Percentiles rank a stretch among this genome's conserved stretches.
phyloP scores from a whole-genome alignment of 2,888 invertebrate species.

The Thecophora atra region DNA sequence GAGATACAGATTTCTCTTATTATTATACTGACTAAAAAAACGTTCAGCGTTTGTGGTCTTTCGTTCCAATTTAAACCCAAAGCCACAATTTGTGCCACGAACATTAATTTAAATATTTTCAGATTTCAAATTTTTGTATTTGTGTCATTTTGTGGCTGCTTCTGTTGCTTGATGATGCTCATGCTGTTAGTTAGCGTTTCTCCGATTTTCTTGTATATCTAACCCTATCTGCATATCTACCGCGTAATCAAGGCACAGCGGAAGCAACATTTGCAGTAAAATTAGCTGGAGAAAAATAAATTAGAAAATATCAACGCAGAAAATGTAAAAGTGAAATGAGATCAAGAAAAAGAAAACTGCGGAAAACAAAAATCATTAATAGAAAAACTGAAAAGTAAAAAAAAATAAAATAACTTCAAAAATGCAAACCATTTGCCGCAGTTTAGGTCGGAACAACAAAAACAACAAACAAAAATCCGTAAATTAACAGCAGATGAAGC shows the following conservation, averaged over 20 bases:
- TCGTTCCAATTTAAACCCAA: neutral
- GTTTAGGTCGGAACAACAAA: conserved; percentile 35
- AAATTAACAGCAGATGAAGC: neutral
- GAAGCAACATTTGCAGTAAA: conserved; percentile 10
- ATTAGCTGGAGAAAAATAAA: conserved; percentile 13
- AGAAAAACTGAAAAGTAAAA: conserved; percentile 17
- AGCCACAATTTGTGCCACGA: neutral
- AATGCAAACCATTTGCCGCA: conserved; percentile 39
- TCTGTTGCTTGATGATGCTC: neutral
- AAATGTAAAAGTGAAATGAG: conserved; percentile 25
- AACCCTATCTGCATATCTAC: neutral
- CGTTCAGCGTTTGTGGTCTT: neutral
- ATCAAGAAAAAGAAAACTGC: conserved; percentile 13
- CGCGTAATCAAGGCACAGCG: neutral
- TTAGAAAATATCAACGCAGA: conserved; percentile 12
- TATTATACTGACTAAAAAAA: neutral
- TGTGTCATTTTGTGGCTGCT: neutral
- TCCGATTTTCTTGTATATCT: neutral
- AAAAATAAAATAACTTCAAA: conserved; percentile 30
- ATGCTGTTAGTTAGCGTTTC: conserved; percentile 8
- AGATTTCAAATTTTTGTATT: neutral
- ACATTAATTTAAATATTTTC: conserved; percentile 11
- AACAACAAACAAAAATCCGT: neutral
- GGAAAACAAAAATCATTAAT: no score
- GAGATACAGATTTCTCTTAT: neutral